phyloP scores from a whole-genome alignment of 92 coral and sea anemone genomes.

The Epizoanthus ramosus region DNA sequence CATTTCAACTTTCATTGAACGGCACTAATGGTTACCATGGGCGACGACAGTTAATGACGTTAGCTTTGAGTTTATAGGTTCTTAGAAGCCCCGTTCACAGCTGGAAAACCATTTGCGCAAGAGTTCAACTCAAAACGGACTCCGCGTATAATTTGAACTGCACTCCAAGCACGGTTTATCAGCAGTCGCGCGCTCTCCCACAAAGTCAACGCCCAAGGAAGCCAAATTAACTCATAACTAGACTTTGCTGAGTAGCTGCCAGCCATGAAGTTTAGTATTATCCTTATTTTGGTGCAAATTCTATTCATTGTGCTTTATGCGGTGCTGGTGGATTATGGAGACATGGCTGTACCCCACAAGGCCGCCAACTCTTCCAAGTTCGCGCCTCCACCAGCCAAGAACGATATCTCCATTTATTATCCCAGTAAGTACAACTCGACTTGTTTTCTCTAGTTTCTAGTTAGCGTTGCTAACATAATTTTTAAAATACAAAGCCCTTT shows the following conservation, averaged over 20 bases:
- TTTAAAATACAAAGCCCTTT: too few relatives aligned
- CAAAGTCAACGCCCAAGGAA: neutral
- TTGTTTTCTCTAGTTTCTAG: neutral
- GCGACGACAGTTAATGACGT: too few relatives aligned
- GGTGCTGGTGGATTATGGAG: conserved; percentile 38
- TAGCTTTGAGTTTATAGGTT: too few relatives aligned
- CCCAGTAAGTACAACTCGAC: conserved; percentile 14
- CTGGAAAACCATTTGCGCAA: too few relatives aligned
- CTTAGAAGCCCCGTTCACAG: too few relatives aligned
- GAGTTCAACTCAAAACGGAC: too few relatives aligned
- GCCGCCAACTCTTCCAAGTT: conserved; percentile 7
- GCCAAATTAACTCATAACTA: neutral
- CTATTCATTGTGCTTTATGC: conserved; percentile 27
- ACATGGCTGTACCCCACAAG: conserved; percentile 37
- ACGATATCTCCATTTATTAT: conserved; percentile 33
- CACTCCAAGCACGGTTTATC: too few relatives aligned
- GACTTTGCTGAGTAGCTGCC: neutral
- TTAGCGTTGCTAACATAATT: too few relatives aligned
- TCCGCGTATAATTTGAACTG: too few relatives aligned
- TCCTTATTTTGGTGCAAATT: conserved; percentile 16
- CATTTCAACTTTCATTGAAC: too few relatives aligned
- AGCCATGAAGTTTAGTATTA: conserved; percentile 31
- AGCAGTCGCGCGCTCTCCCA: neutral
- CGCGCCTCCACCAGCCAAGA: conserved; percentile 19
- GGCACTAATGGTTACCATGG: too few relatives aligned